Percentiles rank a stretch among this genome's conserved stretches.
phyloP scores from a whole-genome alignment of 1,140 invertebrate species.

The Oreohelix idahoensis region DNA sequence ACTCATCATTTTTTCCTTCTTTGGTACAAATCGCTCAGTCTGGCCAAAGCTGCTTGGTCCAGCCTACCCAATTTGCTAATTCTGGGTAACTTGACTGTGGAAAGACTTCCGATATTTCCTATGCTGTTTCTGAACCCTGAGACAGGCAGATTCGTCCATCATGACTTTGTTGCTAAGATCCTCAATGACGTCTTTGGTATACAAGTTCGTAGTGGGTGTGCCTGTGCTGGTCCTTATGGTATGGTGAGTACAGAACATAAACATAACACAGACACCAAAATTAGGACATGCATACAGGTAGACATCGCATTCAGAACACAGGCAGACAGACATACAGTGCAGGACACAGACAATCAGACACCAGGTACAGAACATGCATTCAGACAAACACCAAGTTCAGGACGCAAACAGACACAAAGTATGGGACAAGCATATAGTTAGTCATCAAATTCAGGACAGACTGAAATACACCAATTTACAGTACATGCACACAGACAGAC shows the following conservation, averaged over 20 bases:
- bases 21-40: background rate
- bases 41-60: conserved; percentile 48
- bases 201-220: conserved; percentile 88
- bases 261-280: background rate
- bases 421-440: too few species aligned
- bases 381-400: too few species aligned
- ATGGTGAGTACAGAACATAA: conserved; percentile 52
- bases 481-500: too few species aligned
- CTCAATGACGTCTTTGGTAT: conserved; percentile 94
- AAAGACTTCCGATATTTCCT: conserved; percentile 87
- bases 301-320: background rate
- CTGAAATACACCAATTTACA: too few species aligned
- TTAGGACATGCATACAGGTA: too few species aligned
- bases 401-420: too few species aligned
- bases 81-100: conserved; percentile 80
- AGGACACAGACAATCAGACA: background rate
- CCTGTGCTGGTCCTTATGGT: conserved; percentile 88
- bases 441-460: too few species aligned
- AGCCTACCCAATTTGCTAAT: conserved; percentile 82
- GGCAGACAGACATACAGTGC: background rate
- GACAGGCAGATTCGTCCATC: conserved; percentile 82
- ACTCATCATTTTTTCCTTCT: too few species aligned
- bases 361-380: too few species aligned
- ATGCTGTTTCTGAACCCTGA: conserved; percentile 87
- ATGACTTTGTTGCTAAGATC: conserved; percentile 90